A percentile compares a stretch with the other conserved stretches of the same genome.
Evolutionary conservation across 2,797 vertebrate genomes (phyloP).

Genomic region (Siniperca undulata): DNA sequence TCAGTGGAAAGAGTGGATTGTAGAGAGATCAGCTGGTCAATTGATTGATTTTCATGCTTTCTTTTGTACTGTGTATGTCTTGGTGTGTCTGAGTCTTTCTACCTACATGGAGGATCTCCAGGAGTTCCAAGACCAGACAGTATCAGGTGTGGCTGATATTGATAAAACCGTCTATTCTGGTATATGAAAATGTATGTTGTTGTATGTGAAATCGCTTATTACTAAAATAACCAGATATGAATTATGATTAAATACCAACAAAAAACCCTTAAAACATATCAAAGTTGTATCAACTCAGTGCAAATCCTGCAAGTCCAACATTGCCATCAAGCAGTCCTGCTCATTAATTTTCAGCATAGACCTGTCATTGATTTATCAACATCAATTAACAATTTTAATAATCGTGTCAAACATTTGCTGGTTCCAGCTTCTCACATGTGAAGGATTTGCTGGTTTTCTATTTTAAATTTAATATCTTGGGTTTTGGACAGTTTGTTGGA

Average conservation of each 20-base stretch:
- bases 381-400: too few relatives aligned
- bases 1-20: slow-evolving; percentile 13
- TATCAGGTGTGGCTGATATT: neutral
- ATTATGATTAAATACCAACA: too few relatives aligned
- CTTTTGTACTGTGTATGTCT: neutral
- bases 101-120: neutral
- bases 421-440: too few relatives aligned
- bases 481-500: neutral
- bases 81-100: neutral
- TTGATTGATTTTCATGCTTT: neutral
- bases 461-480: neutral
- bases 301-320: neutral
- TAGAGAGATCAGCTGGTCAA: slow-evolving; percentile 8
- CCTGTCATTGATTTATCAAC: neutral
- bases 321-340: neutral
- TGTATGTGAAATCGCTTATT: neutral
- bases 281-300: too few relatives aligned
- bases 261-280: too few relatives aligned
- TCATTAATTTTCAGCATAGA: neutral
- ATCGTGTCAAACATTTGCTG: too few relatives aligned
- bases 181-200: neutral
- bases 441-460: too few relatives aligned
- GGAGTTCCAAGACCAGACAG: fast-evolving
- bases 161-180: neutral
- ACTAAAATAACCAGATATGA: neutral